A percentile compares a stretch with the other conserved stretches of the same genome.
These are phyloP conservation scores for Carduelis carduelis DNA, from an alignment of 2,797 vertebrate species.

Conservation along the genomic window DNA sequence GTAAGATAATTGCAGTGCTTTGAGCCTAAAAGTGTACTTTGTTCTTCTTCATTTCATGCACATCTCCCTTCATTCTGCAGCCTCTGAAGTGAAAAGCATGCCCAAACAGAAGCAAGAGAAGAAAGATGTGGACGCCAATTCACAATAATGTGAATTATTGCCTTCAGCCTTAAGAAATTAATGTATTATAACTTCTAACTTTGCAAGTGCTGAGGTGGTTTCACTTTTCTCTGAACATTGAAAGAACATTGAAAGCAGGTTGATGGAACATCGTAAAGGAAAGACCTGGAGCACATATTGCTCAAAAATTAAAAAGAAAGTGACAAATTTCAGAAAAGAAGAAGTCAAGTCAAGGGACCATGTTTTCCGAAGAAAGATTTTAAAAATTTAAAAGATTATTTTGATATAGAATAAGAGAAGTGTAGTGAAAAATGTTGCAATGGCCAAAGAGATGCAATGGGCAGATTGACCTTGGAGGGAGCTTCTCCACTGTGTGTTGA, in stretches of 20 bases:
- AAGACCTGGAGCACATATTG: not conserved
- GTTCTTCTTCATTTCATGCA: not conserved
- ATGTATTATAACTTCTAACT: not conserved
- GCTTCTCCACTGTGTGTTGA: not conserved
- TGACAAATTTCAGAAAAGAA: not conserved
- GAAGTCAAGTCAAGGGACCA: rapidly evolving
- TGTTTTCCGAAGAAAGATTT: not conserved
- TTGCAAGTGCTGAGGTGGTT: not conserved
- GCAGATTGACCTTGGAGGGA: not conserved
- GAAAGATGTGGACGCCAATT: not conserved
- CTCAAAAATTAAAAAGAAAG: too few relatives aligned
- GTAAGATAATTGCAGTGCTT: not conserved
- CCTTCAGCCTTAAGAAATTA: not conserved
- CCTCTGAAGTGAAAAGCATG: not conserved
- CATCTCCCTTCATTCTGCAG: not conserved
- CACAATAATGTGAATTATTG: not conserved
- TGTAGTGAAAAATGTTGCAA: not conserved
- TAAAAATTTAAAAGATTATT: not conserved
- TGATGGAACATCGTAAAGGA: not conserved
- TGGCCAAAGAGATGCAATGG: not conserved
- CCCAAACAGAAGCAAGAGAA: not conserved
- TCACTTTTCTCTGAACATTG: not conserved
- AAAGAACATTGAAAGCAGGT: not conserved
- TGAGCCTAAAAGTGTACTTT: not conserved
- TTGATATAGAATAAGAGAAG: not conserved